Evolutionary conservation across 1,140 invertebrate genomes (phyloP).

Genomic region (Leptinotarsa undecemlineata): DNA sequence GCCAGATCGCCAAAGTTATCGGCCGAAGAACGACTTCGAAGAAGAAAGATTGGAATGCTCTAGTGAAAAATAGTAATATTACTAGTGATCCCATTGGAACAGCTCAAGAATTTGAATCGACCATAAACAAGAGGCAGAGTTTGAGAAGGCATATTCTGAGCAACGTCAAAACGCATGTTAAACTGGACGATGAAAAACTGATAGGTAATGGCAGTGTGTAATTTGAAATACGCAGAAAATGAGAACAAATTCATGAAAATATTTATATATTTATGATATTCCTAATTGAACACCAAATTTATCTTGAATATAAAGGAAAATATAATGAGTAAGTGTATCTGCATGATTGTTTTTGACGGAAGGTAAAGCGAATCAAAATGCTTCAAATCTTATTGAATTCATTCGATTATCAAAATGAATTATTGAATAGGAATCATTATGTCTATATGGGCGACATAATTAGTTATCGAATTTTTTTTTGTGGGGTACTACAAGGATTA

Average conservation of each 20-base stretch:
- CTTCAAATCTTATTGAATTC: too few relatives aligned
- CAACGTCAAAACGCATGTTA: constrained; percentile 59
- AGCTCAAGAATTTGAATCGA: constrained; percentile 65
- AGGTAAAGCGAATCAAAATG: too few relatives aligned
- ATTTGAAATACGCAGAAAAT: constrained; percentile 25
- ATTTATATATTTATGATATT: not conserved
- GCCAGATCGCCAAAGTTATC: constrained; percentile 76
- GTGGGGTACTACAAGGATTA: too few relatives aligned
- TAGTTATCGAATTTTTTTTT: too few relatives aligned
- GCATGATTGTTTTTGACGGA: too few relatives aligned
- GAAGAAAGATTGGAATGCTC: constrained; percentile 83
- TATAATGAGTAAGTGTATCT: too few relatives aligned
- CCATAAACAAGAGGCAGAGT: constrained; percentile 67
- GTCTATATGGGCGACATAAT: too few relatives aligned
- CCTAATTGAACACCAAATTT: not conserved
- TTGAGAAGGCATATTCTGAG: constrained; percentile 56
- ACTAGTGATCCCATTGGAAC: constrained; percentile 77
- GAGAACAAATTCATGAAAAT: too few relatives aligned
- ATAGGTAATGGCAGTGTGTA: constrained; percentile 58
- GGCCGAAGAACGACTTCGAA: constrained; percentile 66
- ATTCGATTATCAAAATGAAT: too few relatives aligned
- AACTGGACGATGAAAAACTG: constrained; percentile 70
- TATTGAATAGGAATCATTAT: too few relatives aligned
- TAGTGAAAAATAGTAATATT: constrained; percentile 72
- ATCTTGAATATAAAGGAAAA: too few relatives aligned